Base-by-base conservation (phyloP, 1,140 invertebrate species). In the Sycophila sp. region DNA sequence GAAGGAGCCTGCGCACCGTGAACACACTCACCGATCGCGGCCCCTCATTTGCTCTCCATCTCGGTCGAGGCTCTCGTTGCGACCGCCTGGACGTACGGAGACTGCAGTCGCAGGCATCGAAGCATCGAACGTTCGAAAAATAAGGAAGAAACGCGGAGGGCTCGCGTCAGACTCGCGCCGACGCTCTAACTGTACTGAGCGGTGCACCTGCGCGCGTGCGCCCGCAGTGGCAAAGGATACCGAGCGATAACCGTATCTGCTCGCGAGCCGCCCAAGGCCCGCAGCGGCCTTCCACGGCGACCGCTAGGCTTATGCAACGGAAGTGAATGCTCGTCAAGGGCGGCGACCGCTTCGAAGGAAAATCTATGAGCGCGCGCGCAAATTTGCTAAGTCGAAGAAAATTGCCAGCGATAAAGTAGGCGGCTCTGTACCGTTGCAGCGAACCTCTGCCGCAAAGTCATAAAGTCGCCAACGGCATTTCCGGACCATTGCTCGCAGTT, bases 151-250 rank as follows among this genome's bases (percentile, higher is more conserved):
- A 74, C 68, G 69, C 67, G 34, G 28, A 42, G 40, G 22, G 51
- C n/a, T n/a, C n/a, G 66, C 71, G 64, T 71, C 71, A 71, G 65
- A 13, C 78, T 72, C 73, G 72, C 59, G 62, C 73, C 75, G 75
- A 70, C 75, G 79, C 78, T 76, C 77, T 81, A 81, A 81, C 79
- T 80, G 79, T 81, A 81, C 79, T 80, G 78, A 22, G 55, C 32
- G 32, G 19, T 1, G 22, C 11, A 32, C 28, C 47, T 24, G 70
- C 28, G 47, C 36, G n/a, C 28, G 26, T 32, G 17, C 30, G 19
- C 30, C 7, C 28, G 42, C 62, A 66, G 62, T n/a, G n/a, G n/a
- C n/a, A n/a, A n/a, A n/a, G n/a, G n/a, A n/a, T n/a, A n/a, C n/a
- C n/a, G n/a, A n/a, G n/a, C n/a, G n/a, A n/a, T n/a, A n/a, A n/a